Conservation (phyloP, 2,797 vertebrate species). For the Buphagus erythrorhynchus region DNA sequence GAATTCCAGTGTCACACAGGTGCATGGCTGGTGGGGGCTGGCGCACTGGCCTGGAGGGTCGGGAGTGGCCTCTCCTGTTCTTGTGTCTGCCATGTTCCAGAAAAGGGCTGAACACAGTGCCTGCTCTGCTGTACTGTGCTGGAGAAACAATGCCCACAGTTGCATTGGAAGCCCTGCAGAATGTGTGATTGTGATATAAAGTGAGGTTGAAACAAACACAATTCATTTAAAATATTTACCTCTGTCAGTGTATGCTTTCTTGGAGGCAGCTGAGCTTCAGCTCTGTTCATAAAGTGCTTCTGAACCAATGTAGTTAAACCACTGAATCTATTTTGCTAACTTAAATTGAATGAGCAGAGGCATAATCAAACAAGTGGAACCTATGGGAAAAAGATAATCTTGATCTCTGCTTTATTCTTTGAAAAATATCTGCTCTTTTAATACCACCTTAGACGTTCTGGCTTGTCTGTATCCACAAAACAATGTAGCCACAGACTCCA, state of each 20-base stretch:
- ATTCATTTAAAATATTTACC: neutral
- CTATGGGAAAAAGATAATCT: neutral
- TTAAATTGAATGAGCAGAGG: neutral
- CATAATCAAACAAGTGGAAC: neutral
- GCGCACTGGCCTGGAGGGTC: too few relatives aligned
- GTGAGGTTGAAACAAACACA: neutral
- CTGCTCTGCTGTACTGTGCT: fast-evolving
- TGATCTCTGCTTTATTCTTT: neutral
- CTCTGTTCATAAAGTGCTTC: neutral
- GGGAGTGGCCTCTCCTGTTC: neutral
- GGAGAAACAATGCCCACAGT: neutral
- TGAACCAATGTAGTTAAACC: neutral
- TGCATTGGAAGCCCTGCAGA: neutral
- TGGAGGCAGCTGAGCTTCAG: neutral
- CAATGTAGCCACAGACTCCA: neutral
- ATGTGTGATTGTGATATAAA: neutral
- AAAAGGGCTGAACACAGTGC: neutral
- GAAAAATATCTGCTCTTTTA: neutral
- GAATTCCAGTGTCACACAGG: neutral
- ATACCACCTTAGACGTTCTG: neutral
- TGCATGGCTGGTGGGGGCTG: neutral
- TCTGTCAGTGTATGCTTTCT: neutral
- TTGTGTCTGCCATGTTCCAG: neutral
- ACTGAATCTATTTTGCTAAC: neutral
- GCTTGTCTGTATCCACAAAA: neutral